Percentiles rank a stretch among this genome's conserved stretches.
phyloP scores from a whole-genome alignment of 2,888 invertebrate species.

The Cephus sareptanus region DNA sequence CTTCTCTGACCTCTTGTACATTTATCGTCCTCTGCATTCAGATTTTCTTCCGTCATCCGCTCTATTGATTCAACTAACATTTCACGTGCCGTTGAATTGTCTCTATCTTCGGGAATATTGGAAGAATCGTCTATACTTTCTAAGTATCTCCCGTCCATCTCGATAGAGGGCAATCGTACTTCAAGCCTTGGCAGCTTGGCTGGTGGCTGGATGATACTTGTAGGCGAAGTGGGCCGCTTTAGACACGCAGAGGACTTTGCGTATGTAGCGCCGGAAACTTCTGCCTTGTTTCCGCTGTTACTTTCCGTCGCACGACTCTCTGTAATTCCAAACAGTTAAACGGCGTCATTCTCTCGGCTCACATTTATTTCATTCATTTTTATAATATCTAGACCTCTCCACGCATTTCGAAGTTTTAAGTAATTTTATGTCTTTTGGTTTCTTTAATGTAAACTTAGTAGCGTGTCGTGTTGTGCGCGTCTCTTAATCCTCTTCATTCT shows the following conservation, averaged over 20 bases:
- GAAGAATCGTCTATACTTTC: background rate
- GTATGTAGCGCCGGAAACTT: conserved; percentile 40
- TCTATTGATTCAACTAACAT: background rate
- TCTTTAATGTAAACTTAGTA: conserved; percentile 1
- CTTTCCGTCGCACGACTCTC: conserved; percentile 51
- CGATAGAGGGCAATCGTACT: conserved; percentile 7
- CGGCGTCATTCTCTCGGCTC: conserved; percentile 50
- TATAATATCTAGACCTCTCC: background rate
- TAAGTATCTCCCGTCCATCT: background rate
- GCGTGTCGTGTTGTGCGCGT: conserved; percentile 1
- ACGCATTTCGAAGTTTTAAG: background rate
- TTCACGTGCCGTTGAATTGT: background rate
- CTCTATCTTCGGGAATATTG: background rate
- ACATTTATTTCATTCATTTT: conserved; percentile 18
- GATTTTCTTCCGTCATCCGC: background rate
- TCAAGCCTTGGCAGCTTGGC: conserved; percentile 44
- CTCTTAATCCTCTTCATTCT: conserved; percentile 17
- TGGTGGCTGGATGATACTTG: conserved; percentile 30
- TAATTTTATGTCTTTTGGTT: background rate
- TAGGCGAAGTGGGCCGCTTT: conserved; percentile 50
- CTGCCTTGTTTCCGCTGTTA: conserved; percentile 48
- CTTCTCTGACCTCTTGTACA: background rate
- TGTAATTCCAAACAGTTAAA: conserved; percentile 63
- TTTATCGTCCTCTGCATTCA: background rate
- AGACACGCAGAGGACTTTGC: conserved; percentile 37